Evolutionary conservation across 2,888 invertebrate genomes (phyloP).

Genomic region (Gerosis bhagava): DNA sequence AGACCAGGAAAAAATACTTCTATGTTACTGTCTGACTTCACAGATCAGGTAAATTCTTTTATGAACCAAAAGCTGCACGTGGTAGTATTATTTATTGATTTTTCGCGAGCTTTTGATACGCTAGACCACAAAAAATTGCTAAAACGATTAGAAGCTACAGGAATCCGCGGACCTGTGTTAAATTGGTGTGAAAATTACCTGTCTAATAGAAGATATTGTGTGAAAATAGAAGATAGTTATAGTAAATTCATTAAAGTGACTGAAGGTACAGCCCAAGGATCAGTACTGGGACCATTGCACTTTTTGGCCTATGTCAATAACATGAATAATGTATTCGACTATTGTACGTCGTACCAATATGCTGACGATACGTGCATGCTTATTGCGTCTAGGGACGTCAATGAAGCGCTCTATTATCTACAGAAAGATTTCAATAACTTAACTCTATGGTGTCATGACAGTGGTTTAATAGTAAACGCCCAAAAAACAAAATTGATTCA

Average conservation of each 20-base stretch:
- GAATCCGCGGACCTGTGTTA: too few species aligned
- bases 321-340: background rate
- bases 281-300: background rate
- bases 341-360: background rate
- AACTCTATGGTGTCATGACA: too few species aligned
- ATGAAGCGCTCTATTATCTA: too few species aligned
- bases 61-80: conserved; percentile 28
- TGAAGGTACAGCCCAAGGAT: background rate
- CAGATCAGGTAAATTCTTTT: conserved; percentile 17
- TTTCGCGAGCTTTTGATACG: conserved; percentile 29
- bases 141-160: conserved; percentile 20
- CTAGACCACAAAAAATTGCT: conserved; percentile 24
- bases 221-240: conserved; percentile 17
- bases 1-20: conserved; percentile 32
- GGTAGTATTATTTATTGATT: conserved; percentile 30
- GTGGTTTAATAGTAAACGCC: too few species aligned
- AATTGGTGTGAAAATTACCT: conserved; percentile 30
- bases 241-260: conserved; percentile 12
- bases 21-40: conserved; percentile 14
- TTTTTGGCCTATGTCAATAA: background rate
- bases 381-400: too few species aligned
- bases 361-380: too few species aligned
- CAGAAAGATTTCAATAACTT: too few species aligned
- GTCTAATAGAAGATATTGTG: conserved; percentile 14
- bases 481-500: too few species aligned